Percentiles rank a stretch among this genome's conserved stretches.
Evolutionary conservation across 2,888 invertebrate genomes (phyloP).

Genomic region (Germaria angustata): DNA sequence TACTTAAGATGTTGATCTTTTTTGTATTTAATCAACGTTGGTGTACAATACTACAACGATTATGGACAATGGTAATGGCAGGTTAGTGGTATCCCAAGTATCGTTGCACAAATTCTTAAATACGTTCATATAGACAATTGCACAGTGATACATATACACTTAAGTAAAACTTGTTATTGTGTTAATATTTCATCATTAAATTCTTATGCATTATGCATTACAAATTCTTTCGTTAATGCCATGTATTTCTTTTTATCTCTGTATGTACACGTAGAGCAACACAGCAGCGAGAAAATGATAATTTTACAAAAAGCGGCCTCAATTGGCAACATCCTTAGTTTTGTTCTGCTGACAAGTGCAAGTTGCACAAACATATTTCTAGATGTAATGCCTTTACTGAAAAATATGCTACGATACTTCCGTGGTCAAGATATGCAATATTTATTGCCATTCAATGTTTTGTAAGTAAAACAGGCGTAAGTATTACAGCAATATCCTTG

Average conservation of each 20-base stretch:
- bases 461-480: conserved; percentile 74
- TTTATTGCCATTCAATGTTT: conserved; percentile 74
- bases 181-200: too few relatives aligned
- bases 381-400: conserved; percentile 72
- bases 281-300: conserved; percentile 67
- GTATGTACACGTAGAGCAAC: conserved; percentile 28
- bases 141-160: not conserved
- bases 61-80: conserved; percentile 70
- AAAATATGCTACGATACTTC: conserved; percentile 69
- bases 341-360: conserved; percentile 72
- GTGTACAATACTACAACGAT: conserved; percentile 68
- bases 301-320: conserved; percentile 71
- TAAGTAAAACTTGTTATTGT: too few relatives aligned
- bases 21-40: conserved; percentile 71
- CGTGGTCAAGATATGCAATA: conserved; percentile 68
- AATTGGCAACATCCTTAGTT: conserved; percentile 69
- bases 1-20: conserved; percentile 75
- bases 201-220: not conserved
- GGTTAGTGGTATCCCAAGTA: conserved; percentile 67
- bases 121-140: not conserved
- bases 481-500: too few relatives aligned
- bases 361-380: conserved; percentile 73
- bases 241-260: not conserved
- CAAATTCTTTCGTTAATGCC: too few relatives aligned
- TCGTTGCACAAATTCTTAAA: not conserved